phyloP scores from a whole-genome alignment of 2,888 invertebrate species.

The Deroplatys truncata region DNA sequence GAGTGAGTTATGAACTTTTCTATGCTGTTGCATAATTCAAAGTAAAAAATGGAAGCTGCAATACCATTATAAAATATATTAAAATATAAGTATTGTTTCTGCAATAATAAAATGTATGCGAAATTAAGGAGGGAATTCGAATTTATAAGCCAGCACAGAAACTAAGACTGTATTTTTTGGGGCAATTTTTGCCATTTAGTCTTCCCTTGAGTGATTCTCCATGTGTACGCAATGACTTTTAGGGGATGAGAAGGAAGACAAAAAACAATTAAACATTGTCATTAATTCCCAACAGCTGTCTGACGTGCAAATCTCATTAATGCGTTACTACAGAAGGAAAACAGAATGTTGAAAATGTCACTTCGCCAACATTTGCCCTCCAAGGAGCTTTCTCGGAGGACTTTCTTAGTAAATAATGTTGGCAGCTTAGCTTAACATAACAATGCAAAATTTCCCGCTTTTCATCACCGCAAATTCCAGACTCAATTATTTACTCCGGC shows the following conservation, averaged over 20 bases:
- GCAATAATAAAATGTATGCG: too few species aligned
- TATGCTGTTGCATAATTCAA: too few species aligned
- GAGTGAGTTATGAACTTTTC: too few species aligned
- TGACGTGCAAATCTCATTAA: not conserved
- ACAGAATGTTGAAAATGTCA: not conserved
- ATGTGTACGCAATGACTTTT: not conserved
- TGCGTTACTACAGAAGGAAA: not conserved
- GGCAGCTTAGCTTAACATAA: constrained; percentile 12
- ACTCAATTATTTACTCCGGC: constrained; percentile 22
- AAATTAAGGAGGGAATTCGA: too few species aligned
- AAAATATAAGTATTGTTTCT: too few species aligned
- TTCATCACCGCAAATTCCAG: constrained; percentile 15
- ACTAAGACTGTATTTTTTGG: too few species aligned
- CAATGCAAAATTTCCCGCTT: constrained; percentile 2
- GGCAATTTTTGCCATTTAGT: too few species aligned
- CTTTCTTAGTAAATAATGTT: not conserved
- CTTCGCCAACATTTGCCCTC: not conserved
- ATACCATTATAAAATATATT: too few species aligned
- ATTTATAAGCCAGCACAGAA: too few species aligned
- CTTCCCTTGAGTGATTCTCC: too few species aligned
- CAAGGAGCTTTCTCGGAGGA: not conserved
- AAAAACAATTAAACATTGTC: not conserved
- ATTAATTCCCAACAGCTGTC: not conserved
- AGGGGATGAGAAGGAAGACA: not conserved
- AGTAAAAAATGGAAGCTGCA: too few species aligned